Conservation (phyloP, 2,888 invertebrate genomes). For the Papilio elwesi region DNA sequence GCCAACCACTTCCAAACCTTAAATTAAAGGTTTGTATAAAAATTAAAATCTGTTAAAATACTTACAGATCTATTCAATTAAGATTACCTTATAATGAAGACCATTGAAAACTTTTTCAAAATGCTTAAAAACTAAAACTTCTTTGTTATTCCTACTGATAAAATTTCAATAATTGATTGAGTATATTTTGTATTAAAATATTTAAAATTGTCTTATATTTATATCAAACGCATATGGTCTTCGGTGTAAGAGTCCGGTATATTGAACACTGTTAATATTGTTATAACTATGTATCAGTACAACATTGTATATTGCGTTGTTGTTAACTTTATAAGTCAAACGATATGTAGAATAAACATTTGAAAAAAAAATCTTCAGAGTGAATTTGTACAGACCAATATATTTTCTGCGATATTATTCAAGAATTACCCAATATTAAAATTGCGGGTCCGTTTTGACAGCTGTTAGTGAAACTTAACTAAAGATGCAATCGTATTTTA, state of each 20-base stretch:
- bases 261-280: slow-evolving; percentile 68
- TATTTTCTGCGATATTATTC: slow-evolving; percentile 9
- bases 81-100: slow-evolving; percentile 55
- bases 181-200: slow-evolving; percentile 40
- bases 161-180: slow-evolving; percentile 8
- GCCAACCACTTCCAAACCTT: background rate
- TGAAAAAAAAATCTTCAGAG: slow-evolving; percentile 51
- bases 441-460: slow-evolving; percentile 1
- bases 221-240: slow-evolving; percentile 52
- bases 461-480: background rate
- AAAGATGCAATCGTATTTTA: background rate
- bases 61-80: slow-evolving; percentile 57
- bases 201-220: slow-evolving; percentile 23
- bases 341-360: slow-evolving; percentile 79
- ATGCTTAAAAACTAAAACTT: slow-evolving; percentile 4
- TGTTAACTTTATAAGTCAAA: slow-evolving; percentile 80
- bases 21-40: background rate
- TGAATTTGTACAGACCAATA: slow-evolving; percentile 3
- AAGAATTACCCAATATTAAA: background rate
- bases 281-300: slow-evolving; percentile 74
- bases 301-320: slow-evolving; percentile 78
- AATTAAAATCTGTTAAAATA: slow-evolving; percentile 43
- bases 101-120: slow-evolving; percentile 16
- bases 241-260: slow-evolving; percentile 61
- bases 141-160: slow-evolving; percentile 7